These are phyloP conservation scores for Rhabdomys dilectus DNA, from an alignment of 2,113 vertebrate genomes.

Conservation along the genomic window DNA sequence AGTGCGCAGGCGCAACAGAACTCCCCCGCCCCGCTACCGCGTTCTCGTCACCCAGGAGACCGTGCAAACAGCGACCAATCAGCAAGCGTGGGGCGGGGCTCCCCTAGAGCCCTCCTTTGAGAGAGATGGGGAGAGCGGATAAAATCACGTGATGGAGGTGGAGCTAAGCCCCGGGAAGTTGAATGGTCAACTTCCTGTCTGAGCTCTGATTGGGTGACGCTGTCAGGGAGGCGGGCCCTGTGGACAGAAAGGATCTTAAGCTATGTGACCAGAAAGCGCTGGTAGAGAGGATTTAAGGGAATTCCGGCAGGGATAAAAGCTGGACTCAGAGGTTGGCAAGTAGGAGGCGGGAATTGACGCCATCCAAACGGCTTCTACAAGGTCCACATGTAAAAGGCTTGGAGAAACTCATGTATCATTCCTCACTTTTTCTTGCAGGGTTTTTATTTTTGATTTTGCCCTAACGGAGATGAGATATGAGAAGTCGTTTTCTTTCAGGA, in stretches of 20 bases:
- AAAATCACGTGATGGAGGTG: neutral
- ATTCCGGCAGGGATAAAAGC: neutral
- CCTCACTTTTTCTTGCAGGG: no score
- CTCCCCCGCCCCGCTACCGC: neutral
- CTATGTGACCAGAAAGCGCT: accelerated
- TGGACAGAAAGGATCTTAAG: neutral
- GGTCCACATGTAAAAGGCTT: neutral
- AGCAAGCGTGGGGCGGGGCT: neutral
- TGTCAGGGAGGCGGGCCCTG: neutral
- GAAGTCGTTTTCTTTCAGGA: neutral
- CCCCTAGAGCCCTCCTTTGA: accelerated
- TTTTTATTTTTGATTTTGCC: neutral
- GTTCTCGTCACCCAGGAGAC: conserved; percentile 80
- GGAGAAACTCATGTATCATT: neutral
- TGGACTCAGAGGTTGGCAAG: accelerated
- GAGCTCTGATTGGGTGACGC: conserved; percentile 22
- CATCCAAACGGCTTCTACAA: accelerated
- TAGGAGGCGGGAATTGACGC: neutral
- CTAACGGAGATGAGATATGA: neutral
- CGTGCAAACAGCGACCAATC: conserved; percentile 63
- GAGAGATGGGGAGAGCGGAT: accelerated
- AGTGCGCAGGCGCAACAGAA: conserved; percentile 72
- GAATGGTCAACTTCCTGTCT: neutral
- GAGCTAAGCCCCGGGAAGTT: neutral
- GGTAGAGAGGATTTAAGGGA: accelerated